Evolutionary conservation across 2,113 vertebrate species (phyloP), one percentile per base, ranked within the genome.

Genomic region (Anseranas semipalmata): DNA sequence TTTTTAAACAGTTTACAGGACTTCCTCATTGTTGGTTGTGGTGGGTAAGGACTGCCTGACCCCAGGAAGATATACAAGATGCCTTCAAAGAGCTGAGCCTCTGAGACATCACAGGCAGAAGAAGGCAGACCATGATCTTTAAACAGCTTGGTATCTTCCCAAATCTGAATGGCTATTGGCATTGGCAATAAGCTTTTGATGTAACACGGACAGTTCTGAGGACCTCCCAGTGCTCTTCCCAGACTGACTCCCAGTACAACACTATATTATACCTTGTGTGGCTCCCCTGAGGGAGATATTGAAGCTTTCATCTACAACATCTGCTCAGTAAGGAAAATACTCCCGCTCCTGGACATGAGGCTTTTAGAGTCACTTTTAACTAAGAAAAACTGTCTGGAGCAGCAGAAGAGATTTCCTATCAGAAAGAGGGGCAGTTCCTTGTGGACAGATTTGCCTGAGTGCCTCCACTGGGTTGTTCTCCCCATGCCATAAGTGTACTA

Each of bases 1-100:
- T n/a, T n/a, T n/a, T n/a, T n/a, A n/a, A n/a, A 33, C 10, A 43
- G 6, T 75, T 91, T 53, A 58, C 7, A 43, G 18, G 19, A 73
- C 28, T 68, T 83, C 32, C 10, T 81, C 33, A 24, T 3, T 32
- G 18, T 15, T 82, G 39, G 33, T 16, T 33, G 27, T 12, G 37
- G 27, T 22, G 13, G 2, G 6, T 37, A 39, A n/a, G 45, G 48
- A 87, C 32, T 53, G 14, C 6, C n/a, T 58, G 15, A 16, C 4
- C 10, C 11, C 30, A 3, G 2, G 19, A 75, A 87, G 78, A 73
- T 27, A 24, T 37, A 22, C 0, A 0, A 84, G 45, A n/a, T 32
- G 13, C 30, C 21, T 85, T 85, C 35, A 75, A 81, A 84, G 87
- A 52, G 2, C 37, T 74, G 59, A 91, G n/a, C 21, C 15, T 63